Evolutionary conservation across 2,797 vertebrate genomes (phyloP).

Genomic region (Sebastes wilsoni): DNA sequence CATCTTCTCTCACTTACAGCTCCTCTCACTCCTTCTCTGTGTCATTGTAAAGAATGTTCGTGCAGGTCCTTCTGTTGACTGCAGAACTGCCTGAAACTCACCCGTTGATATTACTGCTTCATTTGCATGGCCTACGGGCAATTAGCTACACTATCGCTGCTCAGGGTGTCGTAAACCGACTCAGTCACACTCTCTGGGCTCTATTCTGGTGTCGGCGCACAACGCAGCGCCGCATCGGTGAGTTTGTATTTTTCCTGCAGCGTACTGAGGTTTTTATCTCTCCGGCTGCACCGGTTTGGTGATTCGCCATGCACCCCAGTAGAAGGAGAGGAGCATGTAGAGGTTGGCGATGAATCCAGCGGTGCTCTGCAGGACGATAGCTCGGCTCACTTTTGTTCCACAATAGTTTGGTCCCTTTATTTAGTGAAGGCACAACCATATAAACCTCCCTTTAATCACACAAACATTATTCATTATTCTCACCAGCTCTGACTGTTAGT

Average conservation of each 20-base stretch:
- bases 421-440: background rate
- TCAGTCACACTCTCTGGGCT: background rate
- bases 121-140: background rate
- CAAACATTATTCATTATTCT: too few species aligned
- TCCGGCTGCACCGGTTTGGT: background rate
- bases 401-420: background rate
- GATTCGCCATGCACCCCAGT: background rate
- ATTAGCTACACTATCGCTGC: background rate
- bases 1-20: background rate
- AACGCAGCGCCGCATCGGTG: background rate
- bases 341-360: background rate
- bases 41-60: background rate
- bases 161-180: background rate
- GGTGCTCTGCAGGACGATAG: background rate
- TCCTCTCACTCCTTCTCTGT: background rate
- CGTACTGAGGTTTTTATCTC: background rate
- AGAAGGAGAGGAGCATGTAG: background rate
- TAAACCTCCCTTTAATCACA: background rate
- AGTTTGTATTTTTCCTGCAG: background rate
- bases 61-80: background rate
- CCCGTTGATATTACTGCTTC: background rate
- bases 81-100: background rate
- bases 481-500: background rate
- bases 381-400: background rate
- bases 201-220: background rate